phyloP scores from a whole-genome alignment of 2,797 vertebrate genomes.

The Acanthurus leucopareius region DNA sequence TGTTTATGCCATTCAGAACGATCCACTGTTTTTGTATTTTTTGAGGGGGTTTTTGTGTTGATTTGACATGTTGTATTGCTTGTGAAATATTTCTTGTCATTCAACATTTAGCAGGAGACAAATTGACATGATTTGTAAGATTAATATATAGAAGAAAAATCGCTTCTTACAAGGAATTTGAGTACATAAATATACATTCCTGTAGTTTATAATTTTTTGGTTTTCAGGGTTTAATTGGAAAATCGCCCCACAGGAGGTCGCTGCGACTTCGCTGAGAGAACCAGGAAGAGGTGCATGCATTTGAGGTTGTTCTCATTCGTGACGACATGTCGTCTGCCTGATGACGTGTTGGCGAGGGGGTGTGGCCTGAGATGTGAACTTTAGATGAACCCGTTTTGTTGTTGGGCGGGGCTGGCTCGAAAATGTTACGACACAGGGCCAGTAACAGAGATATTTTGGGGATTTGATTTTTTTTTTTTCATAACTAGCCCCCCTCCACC shows the following conservation, averaged over 20 bases:
- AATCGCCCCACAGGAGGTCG: slow-evolving; percentile 56
- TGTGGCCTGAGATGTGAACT: slow-evolving; percentile 73
- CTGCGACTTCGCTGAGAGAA: slow-evolving; percentile 45
- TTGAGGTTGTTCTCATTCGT: slow-evolving; percentile 2
- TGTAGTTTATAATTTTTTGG: neutral
- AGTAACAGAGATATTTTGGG: slow-evolving; percentile 75
- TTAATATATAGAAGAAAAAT: neutral
- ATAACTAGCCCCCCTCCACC: slow-evolving; percentile 1
- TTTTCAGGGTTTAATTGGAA: neutral
- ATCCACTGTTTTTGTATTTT: neutral
- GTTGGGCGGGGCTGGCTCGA: slow-evolving; percentile 41
- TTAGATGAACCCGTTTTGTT: slow-evolving; percentile 76
- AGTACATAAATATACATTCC: neutral
- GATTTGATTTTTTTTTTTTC: slow-evolving; percentile 49
- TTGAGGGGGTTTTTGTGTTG: neutral
- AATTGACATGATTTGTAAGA: neutral
- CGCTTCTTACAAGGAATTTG: neutral
- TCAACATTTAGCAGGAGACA: neutral
- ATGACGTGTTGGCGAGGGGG: slow-evolving; percentile 67
- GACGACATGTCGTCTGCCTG: slow-evolving; percentile 53
- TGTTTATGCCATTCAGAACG: neutral
- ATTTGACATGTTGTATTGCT: neutral
- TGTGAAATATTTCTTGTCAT: neutral
- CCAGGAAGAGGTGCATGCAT: neutral
- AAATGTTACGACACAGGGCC: slow-evolving; percentile 70